Evolutionary conservation across 2,888 invertebrate genomes (phyloP).

Genomic region (Empis livida): DNA sequence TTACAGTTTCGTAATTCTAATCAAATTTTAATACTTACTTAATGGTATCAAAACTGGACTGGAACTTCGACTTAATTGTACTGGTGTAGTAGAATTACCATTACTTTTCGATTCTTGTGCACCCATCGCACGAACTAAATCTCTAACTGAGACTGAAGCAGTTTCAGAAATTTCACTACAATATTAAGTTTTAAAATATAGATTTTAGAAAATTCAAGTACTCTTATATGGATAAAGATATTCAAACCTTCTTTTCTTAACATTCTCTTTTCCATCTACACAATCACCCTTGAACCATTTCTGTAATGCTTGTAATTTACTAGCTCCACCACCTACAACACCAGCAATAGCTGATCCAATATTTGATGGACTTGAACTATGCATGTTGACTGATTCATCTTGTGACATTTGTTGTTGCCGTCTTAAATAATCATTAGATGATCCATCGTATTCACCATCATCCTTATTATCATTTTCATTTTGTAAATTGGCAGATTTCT

Average conservation of each 20-base stretch:
- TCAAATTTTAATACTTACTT: conserved; percentile 29
- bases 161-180: conserved; percentile 36
- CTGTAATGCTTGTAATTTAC: conserved; percentile 34
- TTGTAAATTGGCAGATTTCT: background rate
- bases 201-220: background rate
- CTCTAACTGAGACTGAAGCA: conserved; percentile 47
- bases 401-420: conserved; percentile 1
- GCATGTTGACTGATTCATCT: conserved; percentile 11
- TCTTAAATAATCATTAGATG: conserved; percentile 4
- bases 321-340: conserved; percentile 35
- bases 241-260: conserved; percentile 13
- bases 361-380: conserved; percentile 21
- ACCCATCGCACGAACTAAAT: conserved; percentile 58
- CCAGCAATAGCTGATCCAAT: conserved; percentile 35
- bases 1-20: too few species aligned
- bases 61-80: conserved; percentile 43
- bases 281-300: conserved; percentile 37
- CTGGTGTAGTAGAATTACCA: conserved; percentile 62
- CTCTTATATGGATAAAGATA: background rate
- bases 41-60: conserved; percentile 47
- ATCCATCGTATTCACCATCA: background rate
- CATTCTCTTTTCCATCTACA: conserved; percentile 20
- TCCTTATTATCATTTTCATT: background rate
- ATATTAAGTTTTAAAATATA: background rate
- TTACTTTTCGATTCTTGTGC: conserved; percentile 55